Percentiles rank a stretch among this genome's conserved stretches.
Conservation (phyloP, 2,113 vertebrate species). For the Girardinichthys multiradiatus region DNA sequence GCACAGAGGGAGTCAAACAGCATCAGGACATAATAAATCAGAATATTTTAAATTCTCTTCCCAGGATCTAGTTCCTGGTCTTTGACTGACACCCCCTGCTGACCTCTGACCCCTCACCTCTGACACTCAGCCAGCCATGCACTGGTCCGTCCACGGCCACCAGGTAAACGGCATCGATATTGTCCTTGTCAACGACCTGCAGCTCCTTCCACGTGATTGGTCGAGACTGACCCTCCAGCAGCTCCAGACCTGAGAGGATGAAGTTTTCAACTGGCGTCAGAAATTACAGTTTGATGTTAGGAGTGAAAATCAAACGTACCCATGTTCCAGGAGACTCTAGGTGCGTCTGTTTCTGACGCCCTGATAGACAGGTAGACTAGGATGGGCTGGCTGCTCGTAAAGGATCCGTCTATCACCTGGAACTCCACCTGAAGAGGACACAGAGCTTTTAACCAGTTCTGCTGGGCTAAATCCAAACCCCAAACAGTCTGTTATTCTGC, state of each 20-base stretch:
- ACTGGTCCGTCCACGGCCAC: constrained; percentile 76
- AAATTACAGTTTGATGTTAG: not conserved
- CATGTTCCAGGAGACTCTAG: constrained; percentile 80
- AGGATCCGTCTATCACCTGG: constrained; percentile 80
- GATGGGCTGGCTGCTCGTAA: constrained; percentile 67
- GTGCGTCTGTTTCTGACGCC: constrained; percentile 73
- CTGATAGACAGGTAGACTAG: constrained; percentile 82
- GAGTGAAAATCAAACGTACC: constrained; percentile 28
- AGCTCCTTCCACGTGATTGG: constrained; percentile 74
- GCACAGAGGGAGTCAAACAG: too few relatives aligned
- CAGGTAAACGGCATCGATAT: constrained; percentile 67
- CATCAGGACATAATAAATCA: too few relatives aligned
- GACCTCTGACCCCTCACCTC: constrained; percentile 58
- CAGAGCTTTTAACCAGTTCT: not conserved
- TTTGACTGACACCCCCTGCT: not conserved
- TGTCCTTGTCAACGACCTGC: constrained; percentile 79
- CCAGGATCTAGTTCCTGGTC: too few relatives aligned
- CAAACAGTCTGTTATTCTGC: too few relatives aligned
- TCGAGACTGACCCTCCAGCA: constrained; percentile 76
- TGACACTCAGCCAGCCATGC: constrained; percentile 63
- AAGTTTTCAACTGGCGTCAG: not conserved
- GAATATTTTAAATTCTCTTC: too few relatives aligned
- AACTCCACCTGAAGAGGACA: constrained; percentile 77
- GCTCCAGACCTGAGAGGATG: constrained; percentile 67
- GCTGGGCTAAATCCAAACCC: not conserved